Conservation (phyloP, 2,888 invertebrate species). For the Acholoe squamosa region DNA sequence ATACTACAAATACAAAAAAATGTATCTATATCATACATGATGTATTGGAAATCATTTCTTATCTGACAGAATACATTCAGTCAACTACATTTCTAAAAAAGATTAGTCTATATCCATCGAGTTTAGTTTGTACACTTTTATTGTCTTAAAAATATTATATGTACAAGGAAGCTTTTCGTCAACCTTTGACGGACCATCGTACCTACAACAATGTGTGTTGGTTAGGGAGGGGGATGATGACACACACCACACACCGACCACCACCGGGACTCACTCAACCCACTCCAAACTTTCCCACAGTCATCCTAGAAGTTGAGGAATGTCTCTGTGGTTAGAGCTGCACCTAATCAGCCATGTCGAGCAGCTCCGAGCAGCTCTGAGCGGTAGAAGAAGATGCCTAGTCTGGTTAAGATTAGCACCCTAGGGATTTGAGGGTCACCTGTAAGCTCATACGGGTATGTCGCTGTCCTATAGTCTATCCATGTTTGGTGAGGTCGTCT, state of each 20-base stretch:
- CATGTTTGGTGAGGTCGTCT: no score
- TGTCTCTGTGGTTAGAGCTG: background rate
- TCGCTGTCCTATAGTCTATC: no score
- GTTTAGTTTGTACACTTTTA: no score
- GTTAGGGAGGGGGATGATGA: background rate
- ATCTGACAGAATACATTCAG: no score
- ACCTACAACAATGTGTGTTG: background rate
- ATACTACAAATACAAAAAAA: no score
- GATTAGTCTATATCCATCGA: no score
- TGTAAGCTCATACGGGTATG: background rate
- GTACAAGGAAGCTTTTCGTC: background rate
- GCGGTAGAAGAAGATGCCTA: background rate
- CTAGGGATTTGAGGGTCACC: constrained; percentile 35
- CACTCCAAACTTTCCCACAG: constrained; percentile 42
- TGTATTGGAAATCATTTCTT: no score
- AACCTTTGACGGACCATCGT: no score
- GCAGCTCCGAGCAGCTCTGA: background rate
- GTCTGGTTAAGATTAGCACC: constrained; percentile 40
- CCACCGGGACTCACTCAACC: background rate
- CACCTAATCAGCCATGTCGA: no score
- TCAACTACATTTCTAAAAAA: no score
- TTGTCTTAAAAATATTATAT: no score
- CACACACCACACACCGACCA: background rate
- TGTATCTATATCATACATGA: no score
- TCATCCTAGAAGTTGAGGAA: constrained; percentile 19